Percentiles rank a stretch among this genome's conserved stretches.
Conservation (phyloP, 2,113 vertebrate species). For the Mormyrus lacerda region DNA sequence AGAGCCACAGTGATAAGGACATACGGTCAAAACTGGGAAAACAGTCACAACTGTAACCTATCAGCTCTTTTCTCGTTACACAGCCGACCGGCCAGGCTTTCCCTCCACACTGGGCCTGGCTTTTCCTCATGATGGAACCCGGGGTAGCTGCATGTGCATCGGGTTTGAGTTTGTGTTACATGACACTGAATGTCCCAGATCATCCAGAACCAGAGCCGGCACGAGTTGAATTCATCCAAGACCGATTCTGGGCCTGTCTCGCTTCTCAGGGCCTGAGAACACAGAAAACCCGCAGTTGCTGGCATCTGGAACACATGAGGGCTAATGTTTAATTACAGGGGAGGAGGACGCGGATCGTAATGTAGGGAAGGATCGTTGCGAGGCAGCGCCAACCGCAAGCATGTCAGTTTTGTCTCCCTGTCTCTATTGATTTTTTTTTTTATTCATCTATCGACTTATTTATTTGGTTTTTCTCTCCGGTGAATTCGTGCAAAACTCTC, state of each 20-base stretch:
- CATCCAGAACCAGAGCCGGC: not conserved
- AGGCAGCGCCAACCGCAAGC: slow-evolving; percentile 53
- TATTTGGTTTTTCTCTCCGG: slow-evolving; percentile 29
- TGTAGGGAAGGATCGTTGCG: slow-evolving; percentile 70
- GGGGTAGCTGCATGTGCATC: not conserved
- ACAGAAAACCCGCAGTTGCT: slow-evolving; percentile 43
- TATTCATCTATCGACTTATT: slow-evolving; percentile 15
- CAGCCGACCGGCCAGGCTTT: not conserved
- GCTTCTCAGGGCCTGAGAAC: not conserved
- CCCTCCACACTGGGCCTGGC: not conserved
- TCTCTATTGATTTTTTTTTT: slow-evolving; percentile 32
- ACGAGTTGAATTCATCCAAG: not conserved
- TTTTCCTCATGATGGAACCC: not conserved
- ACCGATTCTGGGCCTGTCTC: not conserved
- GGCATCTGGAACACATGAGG: slow-evolving; percentile 76
- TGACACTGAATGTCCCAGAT: not conserved
- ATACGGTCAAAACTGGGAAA: not conserved
- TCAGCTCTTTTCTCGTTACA: not conserved
- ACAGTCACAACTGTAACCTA: not conserved
- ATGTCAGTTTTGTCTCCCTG: slow-evolving; percentile 57
- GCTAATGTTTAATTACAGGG: slow-evolving; percentile 70
- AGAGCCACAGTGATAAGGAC: not conserved
- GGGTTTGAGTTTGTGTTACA: not conserved
- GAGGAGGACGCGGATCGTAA: slow-evolving; percentile 59
- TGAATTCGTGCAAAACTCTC: slow-evolving; percentile 30